A percentile compares a stretch with the other conserved stretches of the same genome.
Evolutionary conservation across 2,113 vertebrate genomes (phyloP).

Genomic region (Poeciliopsis retropinna): DNA sequence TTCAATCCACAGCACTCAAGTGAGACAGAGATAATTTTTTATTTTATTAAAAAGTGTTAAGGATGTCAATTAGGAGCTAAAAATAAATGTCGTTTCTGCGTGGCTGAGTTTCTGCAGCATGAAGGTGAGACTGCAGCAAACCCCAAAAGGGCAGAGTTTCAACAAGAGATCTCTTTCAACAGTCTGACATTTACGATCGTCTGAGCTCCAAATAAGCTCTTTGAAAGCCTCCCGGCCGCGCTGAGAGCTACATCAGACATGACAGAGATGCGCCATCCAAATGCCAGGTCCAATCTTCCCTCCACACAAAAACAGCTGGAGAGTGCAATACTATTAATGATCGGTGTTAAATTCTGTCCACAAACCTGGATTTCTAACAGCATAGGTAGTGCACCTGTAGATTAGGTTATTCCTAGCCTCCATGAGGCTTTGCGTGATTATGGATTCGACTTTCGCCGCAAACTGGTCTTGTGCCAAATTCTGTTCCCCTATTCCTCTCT

Average conservation of each 20-base stretch:
- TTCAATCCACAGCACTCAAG: conserved; percentile 29
- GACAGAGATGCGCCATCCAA: conserved; percentile 37
- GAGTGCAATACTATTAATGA: conserved; percentile 35
- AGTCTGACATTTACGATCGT: conserved; percentile 52
- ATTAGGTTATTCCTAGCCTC: too few relatives aligned
- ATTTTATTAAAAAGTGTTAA: conserved; percentile 16
- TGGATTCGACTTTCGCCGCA: too few relatives aligned
- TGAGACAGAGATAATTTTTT: conserved; percentile 22
- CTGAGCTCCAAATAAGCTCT: conserved; percentile 19
- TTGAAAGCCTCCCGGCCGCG: conserved; percentile 38
- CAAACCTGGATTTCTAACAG: not conserved
- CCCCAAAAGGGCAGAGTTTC: conserved; percentile 45
- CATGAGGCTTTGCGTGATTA: too few relatives aligned
- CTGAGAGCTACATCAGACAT: conserved; percentile 32
- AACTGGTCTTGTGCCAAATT: too few relatives aligned
- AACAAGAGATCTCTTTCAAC: conserved; percentile 45
- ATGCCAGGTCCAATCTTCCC: conserved; percentile 47
- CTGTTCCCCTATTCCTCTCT: too few relatives aligned
- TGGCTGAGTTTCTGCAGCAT: conserved; percentile 26
- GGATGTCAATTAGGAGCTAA: conserved; percentile 7
- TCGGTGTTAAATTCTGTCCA: conserved; percentile 19
- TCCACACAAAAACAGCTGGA: conserved; percentile 37
- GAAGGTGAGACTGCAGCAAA: conserved; percentile 2
- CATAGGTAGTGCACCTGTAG: not conserved
- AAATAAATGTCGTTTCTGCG: not conserved